Evolutionary conservation across 2,113 vertebrate species (phyloP).

Genomic region (Albula glossodonta): DNA sequence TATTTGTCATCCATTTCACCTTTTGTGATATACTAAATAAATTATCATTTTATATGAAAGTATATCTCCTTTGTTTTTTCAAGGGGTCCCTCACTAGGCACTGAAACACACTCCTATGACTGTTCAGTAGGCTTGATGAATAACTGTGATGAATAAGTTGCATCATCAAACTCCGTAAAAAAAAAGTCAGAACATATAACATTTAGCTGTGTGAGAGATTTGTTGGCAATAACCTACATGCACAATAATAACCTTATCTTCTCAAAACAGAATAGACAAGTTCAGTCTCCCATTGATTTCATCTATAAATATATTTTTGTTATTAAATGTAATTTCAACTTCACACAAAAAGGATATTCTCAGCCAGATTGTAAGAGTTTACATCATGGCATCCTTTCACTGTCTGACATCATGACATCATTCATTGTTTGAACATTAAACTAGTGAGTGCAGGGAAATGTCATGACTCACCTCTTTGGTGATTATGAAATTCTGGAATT

Average conservation of each 20-base stretch:
- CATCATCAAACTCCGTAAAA: too few relatives aligned
- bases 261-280: background rate
- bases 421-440: too few relatives aligned
- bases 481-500: constrained; percentile 2
- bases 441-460: too few relatives aligned
- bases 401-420: background rate
- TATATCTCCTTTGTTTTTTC: background rate
- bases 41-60: background rate
- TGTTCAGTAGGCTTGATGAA: background rate
- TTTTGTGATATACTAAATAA: background rate
- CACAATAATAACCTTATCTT: background rate
- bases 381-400: background rate
- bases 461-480: too few relatives aligned
- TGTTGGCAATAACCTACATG: background rate
- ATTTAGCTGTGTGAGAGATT: background rate
- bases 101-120: background rate
- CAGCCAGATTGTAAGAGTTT: background rate
- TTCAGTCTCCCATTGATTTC: background rate
- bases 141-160: background rate
- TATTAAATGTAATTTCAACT: too few relatives aligned
- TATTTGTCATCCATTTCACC: background rate
- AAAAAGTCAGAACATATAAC: background rate
- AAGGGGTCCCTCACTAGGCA: background rate
- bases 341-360: background rate
- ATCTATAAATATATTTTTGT: too few relatives aligned